Evolutionary conservation across 1,140 invertebrate genomes (phyloP), one percentile per base, ranked within the genome.

Genomic region (Mercenaria mercenaria): DNA sequence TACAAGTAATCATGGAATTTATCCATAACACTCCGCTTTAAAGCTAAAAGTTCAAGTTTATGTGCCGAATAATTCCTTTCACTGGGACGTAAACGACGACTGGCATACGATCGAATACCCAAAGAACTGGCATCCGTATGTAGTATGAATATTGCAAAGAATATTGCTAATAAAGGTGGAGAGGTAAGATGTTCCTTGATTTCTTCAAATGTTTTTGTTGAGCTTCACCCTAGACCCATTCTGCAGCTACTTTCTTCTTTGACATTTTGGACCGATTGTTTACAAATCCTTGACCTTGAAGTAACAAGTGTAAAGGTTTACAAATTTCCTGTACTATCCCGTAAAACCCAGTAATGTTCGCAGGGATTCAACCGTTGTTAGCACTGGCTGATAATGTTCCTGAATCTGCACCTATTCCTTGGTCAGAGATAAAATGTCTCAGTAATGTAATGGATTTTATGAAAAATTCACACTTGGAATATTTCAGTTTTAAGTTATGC

Each of bases 81-180:
- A 39, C 47, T 59, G 29, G 61, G 59, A 13, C 80, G 43, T 0
- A 90, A 43, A n/a, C 81, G 26, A 13, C 82, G 64, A 37, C 89
- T 92, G 26, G 87, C 87, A 47, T 89, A 92, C 91, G 92, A 92
- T 26, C 93, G 93, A 4, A 95, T 26, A 15, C 90, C 91, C 20
- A 37, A 3, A 26, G 89, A 61, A 74, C 91, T 92, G 0, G 91
- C 91, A 88, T 93, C 92, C 18, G 88, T 90, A 20, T 93, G 90
- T 23, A 94, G 18, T 20, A 72, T 67, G 52, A 85, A 85, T 26
- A 69, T n/a, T n/a, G 50, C 32, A 69, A 50, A 6, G 1, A 26
- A 23, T 50, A 84, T 23, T 85, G 43, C 83, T 29, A 76, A 32
- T 11, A 85, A 34, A 6, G 83, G 69, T 18, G 64, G 64, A 4